Conservation (phyloP, 2,797 vertebrate species). For the Anableps anableps region DNA sequence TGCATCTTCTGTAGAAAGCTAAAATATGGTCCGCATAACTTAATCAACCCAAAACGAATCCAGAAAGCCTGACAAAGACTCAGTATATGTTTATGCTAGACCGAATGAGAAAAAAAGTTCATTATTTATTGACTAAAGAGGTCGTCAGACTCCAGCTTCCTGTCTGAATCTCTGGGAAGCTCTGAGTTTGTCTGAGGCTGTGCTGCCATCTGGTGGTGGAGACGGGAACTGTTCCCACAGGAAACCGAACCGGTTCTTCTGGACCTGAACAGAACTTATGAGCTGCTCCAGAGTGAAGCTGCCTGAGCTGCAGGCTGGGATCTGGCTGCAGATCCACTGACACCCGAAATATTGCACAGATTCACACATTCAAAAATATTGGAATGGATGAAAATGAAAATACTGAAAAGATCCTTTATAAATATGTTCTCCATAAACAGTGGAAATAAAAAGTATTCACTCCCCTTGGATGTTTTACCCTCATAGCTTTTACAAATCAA, state of each 20-base stretch:
- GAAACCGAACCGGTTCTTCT: neutral
- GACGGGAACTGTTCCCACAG: neutral
- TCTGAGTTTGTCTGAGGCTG: neutral
- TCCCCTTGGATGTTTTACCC: too few relatives aligned
- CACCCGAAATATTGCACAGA: too few relatives aligned
- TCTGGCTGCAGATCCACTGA: too few relatives aligned
- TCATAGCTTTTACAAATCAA: too few relatives aligned
- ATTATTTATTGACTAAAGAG: neutral
- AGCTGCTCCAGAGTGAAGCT: neutral
- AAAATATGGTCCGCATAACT: neutral
- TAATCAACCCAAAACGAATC: neutral
- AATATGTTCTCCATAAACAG: too few relatives aligned
- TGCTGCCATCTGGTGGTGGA: neutral
- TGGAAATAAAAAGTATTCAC: too few relatives aligned
- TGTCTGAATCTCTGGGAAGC: too few relatives aligned
- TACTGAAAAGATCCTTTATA: too few relatives aligned
- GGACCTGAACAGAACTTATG: too few relatives aligned
- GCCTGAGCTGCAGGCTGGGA: too few relatives aligned
- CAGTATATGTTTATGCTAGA: neutral
- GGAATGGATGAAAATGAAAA: too few relatives aligned
- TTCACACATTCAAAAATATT: too few relatives aligned
- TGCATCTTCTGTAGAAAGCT: neutral
- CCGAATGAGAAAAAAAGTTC: neutral
- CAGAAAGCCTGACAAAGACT: neutral
- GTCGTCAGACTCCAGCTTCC: neutral